Evolutionary conservation across 2,888 invertebrate genomes (phyloP).

Genomic region (Pristionchus exspectatus): DNA sequence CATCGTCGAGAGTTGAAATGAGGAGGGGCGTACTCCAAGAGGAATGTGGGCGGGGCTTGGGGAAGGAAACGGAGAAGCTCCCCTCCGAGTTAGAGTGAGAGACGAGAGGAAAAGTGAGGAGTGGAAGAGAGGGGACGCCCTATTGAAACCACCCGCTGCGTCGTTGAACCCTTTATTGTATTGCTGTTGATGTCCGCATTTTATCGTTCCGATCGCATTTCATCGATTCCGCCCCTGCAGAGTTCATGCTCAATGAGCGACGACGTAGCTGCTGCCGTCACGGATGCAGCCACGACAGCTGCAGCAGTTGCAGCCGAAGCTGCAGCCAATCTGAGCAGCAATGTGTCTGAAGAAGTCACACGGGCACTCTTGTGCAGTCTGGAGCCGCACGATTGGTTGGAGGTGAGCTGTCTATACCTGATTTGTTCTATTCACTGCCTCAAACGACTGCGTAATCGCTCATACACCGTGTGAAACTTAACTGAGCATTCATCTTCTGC

Average conservation of each 20-base stretch:
- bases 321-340: background rate
- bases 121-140: background rate
- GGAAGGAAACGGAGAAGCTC: conserved; percentile 22
- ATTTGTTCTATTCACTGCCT: background rate
- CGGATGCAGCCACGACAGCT: conserved; percentile 7
- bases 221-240: background rate
- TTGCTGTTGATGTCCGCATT: background rate
- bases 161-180: background rate
- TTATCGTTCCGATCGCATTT: conserved; percentile 2
- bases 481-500: background rate
- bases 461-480: background rate
- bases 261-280: background rate
- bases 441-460: background rate
- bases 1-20: background rate
- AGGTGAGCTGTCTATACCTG: background rate
- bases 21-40: background rate
- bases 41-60: conserved; percentile 15
- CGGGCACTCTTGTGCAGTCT: conserved; percentile 43
- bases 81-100: background rate
- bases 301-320: background rate
- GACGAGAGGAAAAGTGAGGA: conserved; percentile 15
- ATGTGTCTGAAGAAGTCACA: background rate
- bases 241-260: conserved; percentile 42
- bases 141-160: background rate
- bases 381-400: conserved; percentile 52